Evolutionary conservation across 2,888 invertebrate species (phyloP), one percentile per base, ranked within the genome.

Genomic region (Candidula unifasciata): DNA sequence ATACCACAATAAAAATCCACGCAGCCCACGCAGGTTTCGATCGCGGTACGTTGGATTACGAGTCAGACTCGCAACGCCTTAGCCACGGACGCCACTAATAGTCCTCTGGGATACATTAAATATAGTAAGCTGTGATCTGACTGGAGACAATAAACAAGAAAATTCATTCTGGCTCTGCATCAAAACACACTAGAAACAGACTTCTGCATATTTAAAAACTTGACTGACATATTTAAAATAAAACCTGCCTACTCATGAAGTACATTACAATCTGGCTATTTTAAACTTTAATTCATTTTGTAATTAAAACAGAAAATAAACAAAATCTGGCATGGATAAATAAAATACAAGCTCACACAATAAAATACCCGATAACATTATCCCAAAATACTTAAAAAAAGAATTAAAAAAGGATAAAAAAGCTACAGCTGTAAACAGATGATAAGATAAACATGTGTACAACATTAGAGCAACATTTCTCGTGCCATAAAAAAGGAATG

Each of bases 401-500:
- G n/a, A n/a, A n/a, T n/a, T n/a, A n/a, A n/a, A n/a, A n/a, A n/a
- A n/a, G 37, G 35, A n/a, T 66, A 64, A 79, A 66, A 66, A 66
- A 37, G 6, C n/a, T 64, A 37, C 18, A 54, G 30, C 52, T 24
- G 27, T 44, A 44, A 68, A 44, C 16, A 24, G n/a, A 68, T n/a
- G 27, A 68, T 30, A 66, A 16, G 44, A 30, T 30, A 44, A 10
- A 44, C 44, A 44, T 44, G 44, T 44, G 44, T 44, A 44, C 44
- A 44, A 6, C 66, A 66, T 24, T 52, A 68, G 27, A 83, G 33
- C 30, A 64, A 21, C 68, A 33, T 68, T 37, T 30, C 37, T n/a
- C 44, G 37, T 69, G 33, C 69, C 74, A 84, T 71, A 78, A 57
- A 78, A 54, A 60, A 30, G 68, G 33, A 69, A 64, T 83, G 60